Conservation (phyloP, 2,113 vertebrate species). For the Amphiprion ocellaris region DNA sequence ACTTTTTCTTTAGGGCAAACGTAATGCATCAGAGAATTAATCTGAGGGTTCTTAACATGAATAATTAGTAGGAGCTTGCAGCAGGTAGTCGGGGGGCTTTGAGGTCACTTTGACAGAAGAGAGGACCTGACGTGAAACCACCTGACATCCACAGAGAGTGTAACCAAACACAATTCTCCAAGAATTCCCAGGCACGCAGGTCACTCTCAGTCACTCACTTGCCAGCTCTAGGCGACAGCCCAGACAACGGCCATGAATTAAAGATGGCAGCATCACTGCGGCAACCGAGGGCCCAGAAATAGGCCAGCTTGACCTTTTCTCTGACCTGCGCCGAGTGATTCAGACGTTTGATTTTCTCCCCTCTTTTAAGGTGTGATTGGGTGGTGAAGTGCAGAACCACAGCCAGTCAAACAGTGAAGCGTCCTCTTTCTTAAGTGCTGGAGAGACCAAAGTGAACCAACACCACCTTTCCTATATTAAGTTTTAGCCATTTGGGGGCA, state of each 20-base stretch:
- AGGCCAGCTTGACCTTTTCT: slow-evolving; percentile 69
- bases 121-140: slow-evolving; percentile 45
- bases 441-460: slow-evolving; percentile 42
- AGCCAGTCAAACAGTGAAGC: slow-evolving; percentile 47
- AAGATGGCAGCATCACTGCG: slow-evolving; percentile 71
- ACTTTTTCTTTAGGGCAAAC: not conserved
- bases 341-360: slow-evolving; percentile 74
- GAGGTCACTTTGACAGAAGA: slow-evolving; percentile 50
- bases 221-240: slow-evolving; percentile 68
- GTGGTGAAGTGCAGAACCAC: slow-evolving; percentile 47
- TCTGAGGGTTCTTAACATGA: slow-evolving; percentile 30
- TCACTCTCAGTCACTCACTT: slow-evolving; percentile 70
- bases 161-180: slow-evolving; percentile 56
- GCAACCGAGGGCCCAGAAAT: slow-evolving; percentile 72
- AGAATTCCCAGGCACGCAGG: slow-evolving; percentile 62
- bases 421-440: slow-evolving; percentile 29
- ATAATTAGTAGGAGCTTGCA: slow-evolving; percentile 38
- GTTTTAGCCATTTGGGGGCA: not conserved
- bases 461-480: slow-evolving; percentile 1
- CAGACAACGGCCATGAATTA: slow-evolving; percentile 76
- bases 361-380: slow-evolving; percentile 64
- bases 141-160: slow-evolving; percentile 43
- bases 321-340: slow-evolving; percentile 67
- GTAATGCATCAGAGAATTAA: slow-evolving; percentile 24
- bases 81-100: slow-evolving; percentile 10